Percentiles rank a stretch among this genome's conserved stretches.
Conservation (phyloP, 2,888 invertebrate species). For the Tipula unca region DNA sequence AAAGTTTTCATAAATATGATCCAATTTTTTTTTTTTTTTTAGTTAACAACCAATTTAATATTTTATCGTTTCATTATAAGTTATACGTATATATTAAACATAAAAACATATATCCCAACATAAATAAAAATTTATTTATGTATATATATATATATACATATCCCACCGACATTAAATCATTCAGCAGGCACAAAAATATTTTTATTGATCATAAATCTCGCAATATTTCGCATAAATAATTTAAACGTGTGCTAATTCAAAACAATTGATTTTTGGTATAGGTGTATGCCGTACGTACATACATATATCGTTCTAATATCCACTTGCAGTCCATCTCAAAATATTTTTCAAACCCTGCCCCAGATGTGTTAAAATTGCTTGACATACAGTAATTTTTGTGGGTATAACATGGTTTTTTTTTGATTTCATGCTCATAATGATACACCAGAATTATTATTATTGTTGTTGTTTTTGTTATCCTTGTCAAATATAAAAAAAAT, state of each 20-base stretch:
- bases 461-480: background rate
- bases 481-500: background rate
- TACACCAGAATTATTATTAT: background rate
- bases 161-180: background rate
- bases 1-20: background rate
- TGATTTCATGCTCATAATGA: background rate
- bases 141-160: background rate
- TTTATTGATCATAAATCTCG: conserved; percentile 2
- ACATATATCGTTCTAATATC: too few species aligned
- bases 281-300: background rate
- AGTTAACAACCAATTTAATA: background rate
- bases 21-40: background rate
- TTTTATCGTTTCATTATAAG: conserved; percentile 14
- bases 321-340: background rate
- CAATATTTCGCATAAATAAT: conserved; percentile 4
- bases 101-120: background rate
- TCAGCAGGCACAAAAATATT: background rate
- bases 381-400: background rate
- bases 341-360: background rate
- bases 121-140: background rate
- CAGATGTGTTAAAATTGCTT: background rate
- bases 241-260: background rate
- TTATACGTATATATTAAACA: background rate
- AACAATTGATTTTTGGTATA: background rate
- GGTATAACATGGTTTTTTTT: background rate